Conservation (phyloP, 92 coral and sea anemone species). For the Blastomussa wellsi region DNA sequence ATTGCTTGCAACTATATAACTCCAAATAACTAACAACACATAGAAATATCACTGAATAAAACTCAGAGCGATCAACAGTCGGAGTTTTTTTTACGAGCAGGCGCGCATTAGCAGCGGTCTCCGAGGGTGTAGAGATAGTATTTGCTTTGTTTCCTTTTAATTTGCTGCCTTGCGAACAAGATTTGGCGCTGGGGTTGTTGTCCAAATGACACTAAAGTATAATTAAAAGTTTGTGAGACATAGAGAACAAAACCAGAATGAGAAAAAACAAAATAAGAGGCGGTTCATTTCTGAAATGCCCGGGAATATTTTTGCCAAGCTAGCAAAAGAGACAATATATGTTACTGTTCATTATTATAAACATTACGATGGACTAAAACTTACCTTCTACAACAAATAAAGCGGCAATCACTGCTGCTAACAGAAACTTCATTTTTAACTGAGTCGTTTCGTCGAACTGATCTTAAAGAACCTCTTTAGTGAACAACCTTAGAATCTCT, state of each 20-base stretch:
- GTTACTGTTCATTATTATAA: background rate
- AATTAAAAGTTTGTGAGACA: background rate
- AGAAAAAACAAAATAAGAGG: background rate
- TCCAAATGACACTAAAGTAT: background rate
- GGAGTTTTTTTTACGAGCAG: too few relatives aligned
- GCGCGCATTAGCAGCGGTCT: too few relatives aligned
- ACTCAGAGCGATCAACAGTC: too few relatives aligned
- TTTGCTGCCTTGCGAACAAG: too few relatives aligned
- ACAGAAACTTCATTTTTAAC: slow-evolving; percentile 17
- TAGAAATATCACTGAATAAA: too few relatives aligned
- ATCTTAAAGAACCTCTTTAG: background rate
- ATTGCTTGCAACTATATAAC: too few relatives aligned
- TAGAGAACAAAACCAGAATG: background rate
- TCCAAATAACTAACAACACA: too few relatives aligned
- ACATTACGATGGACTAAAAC: background rate
- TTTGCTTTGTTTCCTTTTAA: too few relatives aligned
- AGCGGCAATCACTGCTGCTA: background rate
- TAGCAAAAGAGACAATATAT: too few relatives aligned
- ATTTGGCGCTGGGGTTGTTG: too few relatives aligned
- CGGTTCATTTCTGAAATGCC: background rate
- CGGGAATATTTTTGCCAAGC: background rate
- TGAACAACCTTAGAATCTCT: background rate
- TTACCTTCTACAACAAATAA: slow-evolving; percentile 7
- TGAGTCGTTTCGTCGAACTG: background rate
- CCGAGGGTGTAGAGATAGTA: too few relatives aligned